Percentiles rank a stretch among this genome's conserved stretches.
These are phyloP conservation scores for Hypercompe scribonia DNA, from an alignment of 2,888 invertebrate genomes.

Conservation along the genomic window DNA sequence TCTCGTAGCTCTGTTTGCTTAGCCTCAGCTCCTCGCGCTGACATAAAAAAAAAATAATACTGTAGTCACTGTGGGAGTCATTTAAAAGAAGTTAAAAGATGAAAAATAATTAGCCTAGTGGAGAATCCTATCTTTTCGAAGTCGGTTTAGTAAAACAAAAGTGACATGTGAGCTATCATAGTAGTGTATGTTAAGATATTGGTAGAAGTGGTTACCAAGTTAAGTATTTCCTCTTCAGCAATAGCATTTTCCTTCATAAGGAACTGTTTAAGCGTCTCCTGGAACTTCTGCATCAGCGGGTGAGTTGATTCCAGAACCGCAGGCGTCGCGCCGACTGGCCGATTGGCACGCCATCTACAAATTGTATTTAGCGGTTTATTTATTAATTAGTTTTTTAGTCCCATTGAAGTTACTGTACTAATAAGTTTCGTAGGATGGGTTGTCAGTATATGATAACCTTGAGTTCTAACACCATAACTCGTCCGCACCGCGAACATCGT, in stretches of 20 bases:
- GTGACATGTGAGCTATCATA: not conserved
- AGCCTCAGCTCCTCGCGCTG: conserved; percentile 73
- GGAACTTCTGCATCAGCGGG: conserved; percentile 91
- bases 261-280: conserved; percentile 89
- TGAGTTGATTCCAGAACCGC: conserved; percentile 90
- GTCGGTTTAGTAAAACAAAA: not conserved
- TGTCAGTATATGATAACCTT: too few species aligned
- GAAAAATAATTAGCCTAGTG: too few species aligned
- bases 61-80: not conserved
- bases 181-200: not conserved
- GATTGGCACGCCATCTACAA: conserved; percentile 73
- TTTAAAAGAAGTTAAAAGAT: not conserved
- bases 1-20: conserved; percentile 75
- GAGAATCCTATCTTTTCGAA: too few species aligned
- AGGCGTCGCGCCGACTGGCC: conserved; percentile 73
- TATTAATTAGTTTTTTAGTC: not conserved
- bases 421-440: too few species aligned
- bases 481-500: too few species aligned
- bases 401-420: not conserved
- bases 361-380: not conserved
- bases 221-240: conserved; percentile 89
- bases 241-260: conserved; percentile 88
- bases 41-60: conserved; percentile 32
- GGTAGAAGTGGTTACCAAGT: conserved; percentile 82
- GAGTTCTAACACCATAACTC: too few species aligned